Base-by-base conservation (phyloP, 2,113 vertebrate genomes). In the Coturnix japonica region DNA sequence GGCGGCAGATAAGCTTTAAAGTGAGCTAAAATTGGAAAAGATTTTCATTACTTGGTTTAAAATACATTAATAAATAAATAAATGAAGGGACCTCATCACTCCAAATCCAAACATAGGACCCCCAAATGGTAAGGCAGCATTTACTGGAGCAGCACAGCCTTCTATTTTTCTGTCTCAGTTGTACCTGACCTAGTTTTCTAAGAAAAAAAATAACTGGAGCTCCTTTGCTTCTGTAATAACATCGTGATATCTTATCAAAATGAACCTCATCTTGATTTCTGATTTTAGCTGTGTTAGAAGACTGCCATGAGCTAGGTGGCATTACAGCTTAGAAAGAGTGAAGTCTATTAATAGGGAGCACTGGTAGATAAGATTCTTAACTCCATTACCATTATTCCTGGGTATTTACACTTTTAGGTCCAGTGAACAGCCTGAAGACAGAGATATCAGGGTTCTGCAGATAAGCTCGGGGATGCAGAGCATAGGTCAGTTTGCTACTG, bases 11-110 rank as follows among this genome's bases (percentile, higher is more conserved):
- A 80, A 61, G 59, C 66, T 92, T 93, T 88, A 77, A 88, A 66
- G 76, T 39, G 26, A 67, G 70, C 54, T 75, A 91, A 94, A 96
- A 85, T 63, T 86, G 59, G 83, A 93, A 91, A 72, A 26, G 22
- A 78, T 76, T 33, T 59, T 59, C 25, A 26, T 51, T 51, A 22
- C 23, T 51, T 25, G 13, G 26, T 59, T 41, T 41, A 41, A 41
- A 41, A 41, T 12, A 41, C 12, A 41, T 41, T 41, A 41, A 41
- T 9, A 9, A 23, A 13, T 73, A 81, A 47, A 70, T n/a, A 26
- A 26, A 30, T 10, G 61, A 33, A 28, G 37, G 57, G 0, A 19
- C 4, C 23, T n/a, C 9, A 47, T 87, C 76, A 33, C 25, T n/a
- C 19, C 41, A 73, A 75, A 81, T 65, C 20, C 77, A 93, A 87